Evolutionary conservation across 2,797 vertebrate species (phyloP).

Genomic region (Xenopus petersii): DNA sequence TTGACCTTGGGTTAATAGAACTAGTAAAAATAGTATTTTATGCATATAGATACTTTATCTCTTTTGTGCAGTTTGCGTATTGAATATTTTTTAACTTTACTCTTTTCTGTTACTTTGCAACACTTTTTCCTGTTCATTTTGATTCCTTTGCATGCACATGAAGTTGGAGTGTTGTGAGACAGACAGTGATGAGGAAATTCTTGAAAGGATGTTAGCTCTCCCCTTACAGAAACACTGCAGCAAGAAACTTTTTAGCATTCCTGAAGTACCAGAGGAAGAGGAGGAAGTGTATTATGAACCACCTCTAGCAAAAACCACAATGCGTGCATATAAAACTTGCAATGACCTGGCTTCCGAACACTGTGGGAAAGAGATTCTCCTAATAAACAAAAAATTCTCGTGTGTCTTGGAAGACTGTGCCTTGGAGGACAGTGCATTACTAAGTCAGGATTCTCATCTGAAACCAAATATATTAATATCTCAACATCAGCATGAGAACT

Average conservation of each 20-base stretch:
- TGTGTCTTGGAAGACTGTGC: background rate
- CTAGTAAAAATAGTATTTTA: too few species aligned
- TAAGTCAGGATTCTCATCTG: conserved; percentile 37
- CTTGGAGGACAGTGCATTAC: conserved; percentile 4
- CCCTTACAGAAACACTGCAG: conserved; percentile 73
- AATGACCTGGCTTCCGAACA: background rate
- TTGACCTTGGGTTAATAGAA: too few species aligned
- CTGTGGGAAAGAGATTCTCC: background rate
- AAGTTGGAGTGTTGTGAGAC: conserved; percentile 74
- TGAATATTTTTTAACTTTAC: background rate
- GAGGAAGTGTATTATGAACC: conserved; percentile 55
- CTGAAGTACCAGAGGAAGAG: conserved; percentile 83
- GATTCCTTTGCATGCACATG: conserved; percentile 48
- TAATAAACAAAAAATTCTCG: conserved; percentile 21
- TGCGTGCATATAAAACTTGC: background rate
- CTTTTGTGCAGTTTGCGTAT: background rate
- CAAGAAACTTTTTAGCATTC: conserved; percentile 89
- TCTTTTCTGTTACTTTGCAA: conserved; percentile 26
- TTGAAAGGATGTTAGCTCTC: conserved; percentile 86
- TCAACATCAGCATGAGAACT: conserved; percentile 19
- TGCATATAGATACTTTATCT: too few species aligned
- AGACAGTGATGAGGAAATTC: conserved; percentile 90
- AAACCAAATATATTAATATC: conserved; percentile 31
- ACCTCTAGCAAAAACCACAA: background rate
- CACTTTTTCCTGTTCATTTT: conserved; percentile 34